Evolutionary conservation across 2,888 invertebrate genomes (phyloP), one percentile per base, ranked within the genome.

Genomic region (Colostygia pectinataria): DNA sequence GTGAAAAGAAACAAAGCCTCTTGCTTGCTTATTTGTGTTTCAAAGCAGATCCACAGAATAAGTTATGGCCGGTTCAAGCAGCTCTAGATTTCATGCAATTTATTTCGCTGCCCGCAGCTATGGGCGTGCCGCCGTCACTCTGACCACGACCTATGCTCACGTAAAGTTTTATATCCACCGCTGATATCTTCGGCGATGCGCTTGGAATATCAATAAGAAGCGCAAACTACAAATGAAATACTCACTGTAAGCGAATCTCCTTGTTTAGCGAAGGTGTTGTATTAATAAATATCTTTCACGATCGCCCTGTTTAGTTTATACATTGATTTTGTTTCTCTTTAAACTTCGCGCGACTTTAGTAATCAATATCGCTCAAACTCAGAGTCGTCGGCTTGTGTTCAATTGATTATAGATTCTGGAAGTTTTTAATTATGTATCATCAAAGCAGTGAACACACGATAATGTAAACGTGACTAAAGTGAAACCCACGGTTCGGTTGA

Each of bases 131-230:
- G 74, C 71, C 60, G 50, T 56, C 66, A 71, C 54, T 69, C 47
- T 52, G 20, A 32, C 57, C 68, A 23, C 52, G 47, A 45, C 69
- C 53, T 53, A 53, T 33, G 55, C 59, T 62, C 75, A 71, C 68
- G 71, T 67, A 74, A 75, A 77, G 73, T 77, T 79, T 78, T 78
- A 78, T 81, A 81, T 75, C 74, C 74, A 75, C 71, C 74, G 72
- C 70, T 80, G 80, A 80, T 80, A 81, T 75, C 77, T 76, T 63
- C 59, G 59, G 55, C 67, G 72, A 74, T 76, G 80, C 71, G 71
- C 63, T 61, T 56, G 59, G 82, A 83, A 83, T 83, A 82, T 75
- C 80, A 83, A 84, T 83, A 77, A 68, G 75, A 71, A 65, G 63
- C 66, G 65, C 68, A 71, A 77, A 77, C 74, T 74, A 74, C 70